Evolutionary conservation across 1,140 invertebrate species (phyloP), one percentile per base, ranked within the genome.

Genomic region (Ceratitis capitata): DNA sequence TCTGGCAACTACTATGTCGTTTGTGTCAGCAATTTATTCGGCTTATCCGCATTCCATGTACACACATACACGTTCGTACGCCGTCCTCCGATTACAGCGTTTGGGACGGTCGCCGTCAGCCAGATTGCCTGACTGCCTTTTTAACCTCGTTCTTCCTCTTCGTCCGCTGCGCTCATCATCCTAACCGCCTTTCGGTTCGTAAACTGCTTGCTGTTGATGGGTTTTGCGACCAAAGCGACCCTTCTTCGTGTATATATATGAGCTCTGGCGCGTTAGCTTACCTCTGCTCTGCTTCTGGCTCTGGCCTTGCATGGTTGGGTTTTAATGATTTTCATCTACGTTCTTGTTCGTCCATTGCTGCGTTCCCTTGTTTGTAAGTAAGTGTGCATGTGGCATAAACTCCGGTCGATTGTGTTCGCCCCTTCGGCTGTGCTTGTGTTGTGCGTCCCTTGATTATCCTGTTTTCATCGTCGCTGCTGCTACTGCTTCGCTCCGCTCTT

Each of bases 401-500:
- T 45, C n/a, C 69, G 9, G 35, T 78, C 69, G 16, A 53, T 83
- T 51, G 45, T 83, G 49, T 83, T 7, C 82, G 47, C 82, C 82
- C 82, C 82, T 83, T 16, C 32, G 82, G 82, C 82, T 69, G 86
- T 89, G 69, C 69, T 78, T 78, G 39, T 78, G n/a, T 78, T 78
- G 39, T 78, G n/a, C 39, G 69, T n/a, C 69, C 69, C 23, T 53
- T 14, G 49, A 23, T 83, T 83, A 51, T 83, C 47, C 35, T 19
- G 23, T 83, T 85, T 85, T 53, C 45, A 84, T 85, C 84, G 61
- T 85, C 85, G 56, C 84, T 69, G 83, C 84, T 82, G 84, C 74
- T 49, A 85, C 86, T 61, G 58, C 19, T 56, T 56, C 23, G 51
- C 23, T 56, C 29, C 45, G 58, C 12, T 89, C 89, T 90, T 89